Base-by-base conservation (phyloP, 2,113 vertebrate species). In the Calidris pygmaea region DNA sequence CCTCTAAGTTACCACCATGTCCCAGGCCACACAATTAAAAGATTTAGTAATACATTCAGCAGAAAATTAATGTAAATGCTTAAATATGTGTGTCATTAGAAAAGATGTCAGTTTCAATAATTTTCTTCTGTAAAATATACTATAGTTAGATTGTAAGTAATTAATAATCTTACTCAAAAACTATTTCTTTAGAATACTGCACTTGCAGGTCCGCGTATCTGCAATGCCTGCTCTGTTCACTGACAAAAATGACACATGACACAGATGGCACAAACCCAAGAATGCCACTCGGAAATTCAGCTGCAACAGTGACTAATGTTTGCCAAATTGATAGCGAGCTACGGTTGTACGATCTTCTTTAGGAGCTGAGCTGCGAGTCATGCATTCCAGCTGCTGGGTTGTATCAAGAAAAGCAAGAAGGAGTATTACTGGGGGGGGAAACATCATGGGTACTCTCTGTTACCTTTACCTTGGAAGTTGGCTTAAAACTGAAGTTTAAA, bases 241-340 rank as follows among this genome's bases (percentile, higher is more conserved):
- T 0, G 0, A 43, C 75, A 85, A 58, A 48, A 85, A 34, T 4
- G 60, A 55, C 24, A 79, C 0, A 2, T 45, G 87, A 68, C 88
- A 62, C 88, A 94, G 52, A 89, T 41, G 78, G 76, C 65, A 59
- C 82, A 76, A 91, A 75, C 19, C 39, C 77, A 97, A 85, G 80
- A 85, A 85, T 9, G 62, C 35, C 53, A 50, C 39, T 66, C 1
- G 1, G 97, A 96, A 94, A 94, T 94, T 72, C 87, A 95, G 56
- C 39, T 65, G 87, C 86, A 91, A 50, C 56, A 85, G 45, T 76
- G 87, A 89, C 81, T 93, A 90, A 96, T 80, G 85, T 55, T 92
- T 87, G 71, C 60, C 92, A 95, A 94, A 96, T 17, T 77, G 90
- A 96, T 32, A 90, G 90, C 2, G 30, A 76, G 72, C 65, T 74